Evolutionary conservation across 2,113 vertebrate species (phyloP), one percentile per base, ranked within the genome.

Genomic region (Lepus timidus): DNA sequence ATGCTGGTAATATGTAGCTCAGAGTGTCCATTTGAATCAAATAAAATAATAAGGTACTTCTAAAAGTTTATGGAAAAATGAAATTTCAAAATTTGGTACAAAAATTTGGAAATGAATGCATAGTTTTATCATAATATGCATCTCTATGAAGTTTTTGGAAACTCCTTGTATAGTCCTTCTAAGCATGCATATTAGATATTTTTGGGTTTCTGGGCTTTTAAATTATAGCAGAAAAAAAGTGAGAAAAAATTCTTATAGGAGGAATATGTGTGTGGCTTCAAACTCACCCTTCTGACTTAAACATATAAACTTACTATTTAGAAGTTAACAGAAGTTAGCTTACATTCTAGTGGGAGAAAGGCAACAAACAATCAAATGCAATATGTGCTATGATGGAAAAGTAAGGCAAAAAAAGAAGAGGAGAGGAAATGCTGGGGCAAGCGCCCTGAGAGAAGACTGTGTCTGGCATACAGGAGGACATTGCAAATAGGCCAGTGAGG

Each of bases 191-290:
- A 49, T 67, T 84, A 67, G 39, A 6, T 67, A 74, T 9, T 71
- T 89, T 90, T 85, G 27, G 20, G 10, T 89, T 84, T 89, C 25
- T 91, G 86, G 29, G n/a, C 27, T 96, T 58, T 92, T 39, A 49
- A 82, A 74, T 70, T 83, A 88, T 76, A 74, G 39, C 33, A 79
- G 29, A 25, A 90, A 96, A 93, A 85, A 90, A 86, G 23, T 82
- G 20, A 36, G 36, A 84, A 31, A 90, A 67, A 75, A 36, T 4
- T 29, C 9, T 86, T 23, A 39, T 62, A 76, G 44, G 44, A 44
- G 44, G 44, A 44, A 44, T 44, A 44, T 44, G 44, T 44, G 44
- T 44, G 44, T 44, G 44, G 44, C 44, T 44, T 44, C 44, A 44
- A 44, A 44, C 6, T 44, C 44, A 44, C 6, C 44, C 44, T 44